Evolutionary conservation across 2,797 vertebrate species (phyloP).

Genomic region (Choloepus didactylus): DNA sequence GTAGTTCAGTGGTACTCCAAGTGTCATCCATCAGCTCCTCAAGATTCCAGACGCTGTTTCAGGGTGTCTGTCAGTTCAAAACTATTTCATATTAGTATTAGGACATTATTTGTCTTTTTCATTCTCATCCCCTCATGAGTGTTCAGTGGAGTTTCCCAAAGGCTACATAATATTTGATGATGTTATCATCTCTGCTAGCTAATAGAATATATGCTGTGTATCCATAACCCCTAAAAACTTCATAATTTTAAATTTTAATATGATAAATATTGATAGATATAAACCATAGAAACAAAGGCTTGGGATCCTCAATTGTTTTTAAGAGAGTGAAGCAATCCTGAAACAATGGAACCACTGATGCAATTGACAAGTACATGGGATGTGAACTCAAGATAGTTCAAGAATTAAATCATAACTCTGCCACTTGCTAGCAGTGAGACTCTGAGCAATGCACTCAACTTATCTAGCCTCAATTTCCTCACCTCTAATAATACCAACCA

Average conservation of each 20-base stretch:
- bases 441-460: not conserved
- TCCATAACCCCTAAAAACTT: not conserved
- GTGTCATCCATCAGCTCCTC: too few species aligned
- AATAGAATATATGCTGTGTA: not conserved
- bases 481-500: not conserved
- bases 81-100: not conserved
- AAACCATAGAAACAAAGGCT: not conserved
- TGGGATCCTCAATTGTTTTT: not conserved
- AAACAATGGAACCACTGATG: not conserved
- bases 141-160: not conserved
- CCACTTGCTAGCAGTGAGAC: not conserved
- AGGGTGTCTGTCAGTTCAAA: not conserved
- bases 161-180: not conserved
- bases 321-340: not conserved
- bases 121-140: not conserved
- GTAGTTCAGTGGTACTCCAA: not conserved
- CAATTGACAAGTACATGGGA: not conserved
- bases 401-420: not conserved
- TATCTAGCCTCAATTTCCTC: not conserved
- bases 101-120: not conserved
- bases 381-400: not conserved
- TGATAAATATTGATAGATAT: not conserved
- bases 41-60: not conserved
- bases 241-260: not conserved
- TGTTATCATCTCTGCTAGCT: not conserved